Evolutionary conservation across 2,888 invertebrate species (phyloP).

Genomic region (Patella depressa): DNA sequence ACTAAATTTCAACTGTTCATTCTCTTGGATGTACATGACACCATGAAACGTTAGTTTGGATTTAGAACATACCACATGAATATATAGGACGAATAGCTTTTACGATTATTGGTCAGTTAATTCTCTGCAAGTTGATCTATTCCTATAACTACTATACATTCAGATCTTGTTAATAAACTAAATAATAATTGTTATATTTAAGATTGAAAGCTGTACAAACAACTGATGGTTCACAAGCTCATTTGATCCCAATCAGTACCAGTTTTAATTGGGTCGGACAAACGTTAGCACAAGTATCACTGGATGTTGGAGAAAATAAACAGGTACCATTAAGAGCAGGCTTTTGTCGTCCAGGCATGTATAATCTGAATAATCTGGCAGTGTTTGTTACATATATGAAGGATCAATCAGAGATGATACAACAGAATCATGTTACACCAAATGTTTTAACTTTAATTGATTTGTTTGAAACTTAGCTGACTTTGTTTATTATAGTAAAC

Average conservation of each 20-base stretch:
- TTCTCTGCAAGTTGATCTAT: no score
- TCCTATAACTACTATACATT: no score
- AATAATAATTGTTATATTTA: no score
- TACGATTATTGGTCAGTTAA: no score
- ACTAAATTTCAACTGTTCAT: no score
- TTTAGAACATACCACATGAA: no score
- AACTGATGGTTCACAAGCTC: slow-evolving; percentile 18
- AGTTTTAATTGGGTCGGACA: slow-evolving; percentile 67
- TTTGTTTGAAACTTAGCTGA: slow-evolving; percentile 9
- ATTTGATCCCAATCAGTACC: slow-evolving; percentile 24
- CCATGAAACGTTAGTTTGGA: no score
- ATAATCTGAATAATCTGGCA: slow-evolving; percentile 64
- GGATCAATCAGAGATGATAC: slow-evolving; percentile 55
- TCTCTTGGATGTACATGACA: no score
- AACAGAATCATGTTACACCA: slow-evolving; percentile 60
- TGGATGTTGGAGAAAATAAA: slow-evolving; percentile 52
- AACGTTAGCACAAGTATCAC: slow-evolving; percentile 56
- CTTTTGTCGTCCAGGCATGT: slow-evolving; percentile 66
- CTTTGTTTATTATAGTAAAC: no score
- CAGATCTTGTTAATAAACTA: no score
- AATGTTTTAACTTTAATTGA: slow-evolving; percentile 41
- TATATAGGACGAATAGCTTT: no score
- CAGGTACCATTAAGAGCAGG: slow-evolving; percentile 60
- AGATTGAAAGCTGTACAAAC: background rate
- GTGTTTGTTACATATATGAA: slow-evolving; percentile 61